Conservation (phyloP, 2,797 vertebrate genomes). For the Lophotriccus pileatus region DNA sequence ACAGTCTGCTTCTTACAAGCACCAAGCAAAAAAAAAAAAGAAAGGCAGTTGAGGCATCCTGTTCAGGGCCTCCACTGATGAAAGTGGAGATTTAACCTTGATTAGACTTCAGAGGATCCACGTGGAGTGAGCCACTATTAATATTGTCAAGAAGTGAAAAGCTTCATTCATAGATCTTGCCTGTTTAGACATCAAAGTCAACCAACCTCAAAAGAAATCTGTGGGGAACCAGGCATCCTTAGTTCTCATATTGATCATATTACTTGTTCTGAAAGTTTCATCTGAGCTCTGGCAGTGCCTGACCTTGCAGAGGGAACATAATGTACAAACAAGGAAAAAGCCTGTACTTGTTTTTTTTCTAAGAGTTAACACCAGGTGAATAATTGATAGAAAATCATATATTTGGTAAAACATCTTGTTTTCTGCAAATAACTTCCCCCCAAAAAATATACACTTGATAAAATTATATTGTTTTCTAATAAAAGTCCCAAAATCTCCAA, state of each 20-base stretch:
- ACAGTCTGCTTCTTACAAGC: background rate
- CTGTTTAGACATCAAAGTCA: conserved; percentile 46
- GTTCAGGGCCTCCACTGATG: background rate
- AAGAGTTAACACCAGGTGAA: background rate
- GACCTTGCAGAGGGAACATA: conserved; percentile 7
- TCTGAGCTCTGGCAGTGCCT: background rate
- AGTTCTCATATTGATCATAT: conserved; percentile 13
- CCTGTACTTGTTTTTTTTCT: background rate
- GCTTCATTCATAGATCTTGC: conserved; percentile 22
- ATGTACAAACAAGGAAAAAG: background rate
- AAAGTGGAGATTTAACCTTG: conserved; percentile 29
- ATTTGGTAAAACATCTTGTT: background rate
- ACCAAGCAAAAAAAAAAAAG: background rate
- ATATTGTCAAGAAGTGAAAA: conserved; percentile 19
- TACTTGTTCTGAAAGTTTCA: background rate
- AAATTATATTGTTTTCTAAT: background rate
- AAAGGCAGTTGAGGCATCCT: background rate
- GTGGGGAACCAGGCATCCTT: conserved; percentile 1
- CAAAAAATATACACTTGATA: background rate
- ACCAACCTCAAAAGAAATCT: conserved; percentile 41
- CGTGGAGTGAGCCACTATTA: background rate
- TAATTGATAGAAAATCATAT: background rate
- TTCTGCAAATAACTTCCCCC: background rate
- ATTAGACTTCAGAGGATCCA: conserved; percentile 25
- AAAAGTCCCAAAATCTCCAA: background rate